A percentile compares a stretch with the other conserved stretches of the same genome.
phyloP scores from a whole-genome alignment of 2,113 vertebrate genomes.

The Thamnaconus septentrionalis region DNA sequence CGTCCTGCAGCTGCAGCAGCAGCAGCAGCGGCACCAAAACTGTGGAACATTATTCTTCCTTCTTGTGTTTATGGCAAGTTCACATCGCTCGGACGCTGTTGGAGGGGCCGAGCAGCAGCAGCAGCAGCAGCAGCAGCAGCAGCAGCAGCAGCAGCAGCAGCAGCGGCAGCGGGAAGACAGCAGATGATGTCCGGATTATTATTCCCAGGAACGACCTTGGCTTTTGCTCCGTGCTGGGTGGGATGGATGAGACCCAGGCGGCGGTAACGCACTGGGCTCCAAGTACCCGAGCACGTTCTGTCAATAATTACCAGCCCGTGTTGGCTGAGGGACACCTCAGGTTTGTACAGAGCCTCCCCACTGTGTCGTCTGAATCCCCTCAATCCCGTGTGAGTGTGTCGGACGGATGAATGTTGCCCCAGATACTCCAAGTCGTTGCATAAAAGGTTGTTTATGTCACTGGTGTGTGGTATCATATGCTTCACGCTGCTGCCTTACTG shows the following conservation, averaged over 20 bases:
- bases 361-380: slow-evolving; percentile 9
- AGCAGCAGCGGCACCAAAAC: slow-evolving; percentile 19
- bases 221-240: slow-evolving; percentile 5
- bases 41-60: slow-evolving; percentile 9
- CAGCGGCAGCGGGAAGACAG: neutral
- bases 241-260: slow-evolving; percentile 21
- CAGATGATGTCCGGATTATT: slow-evolving; percentile 34
- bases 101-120: neutral
- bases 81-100: slow-evolving; percentile 1
- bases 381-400: slow-evolving; percentile 13
- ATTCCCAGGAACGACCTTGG: slow-evolving; percentile 51
- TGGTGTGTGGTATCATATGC: neutral
- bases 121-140: neutral
- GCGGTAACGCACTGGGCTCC: slow-evolving; percentile 2
- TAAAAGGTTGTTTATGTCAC: too few species aligned
- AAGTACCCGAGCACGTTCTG: slow-evolving; percentile 45
- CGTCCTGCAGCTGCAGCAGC: neutral
- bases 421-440: slow-evolving; percentile 7
- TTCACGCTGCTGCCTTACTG: too few species aligned
- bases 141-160: neutral
- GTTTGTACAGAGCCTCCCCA: neutral
- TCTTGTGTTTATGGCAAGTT: slow-evolving; percentile 7
- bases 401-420: neutral
- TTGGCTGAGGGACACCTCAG: neutral
- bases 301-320: neutral